Percentiles rank a stretch among this genome's conserved stretches.
phyloP scores from a whole-genome alignment of 2,888 invertebrate genomes.

The Scaptomyza flava region DNA sequence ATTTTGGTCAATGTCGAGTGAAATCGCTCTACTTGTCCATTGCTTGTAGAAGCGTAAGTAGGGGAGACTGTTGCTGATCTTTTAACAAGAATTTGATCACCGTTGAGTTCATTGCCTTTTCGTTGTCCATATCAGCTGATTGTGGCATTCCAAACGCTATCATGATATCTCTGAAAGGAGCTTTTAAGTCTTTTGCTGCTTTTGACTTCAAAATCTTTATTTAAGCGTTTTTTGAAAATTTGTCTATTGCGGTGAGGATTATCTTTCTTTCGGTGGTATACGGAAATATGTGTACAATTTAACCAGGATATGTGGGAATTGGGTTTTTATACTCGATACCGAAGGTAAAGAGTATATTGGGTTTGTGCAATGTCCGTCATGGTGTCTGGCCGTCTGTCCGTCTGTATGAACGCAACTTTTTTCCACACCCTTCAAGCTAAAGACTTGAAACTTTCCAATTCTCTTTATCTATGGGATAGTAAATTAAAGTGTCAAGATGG shows the following conservation, averaged over 20 bases:
- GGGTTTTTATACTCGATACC: neutral
- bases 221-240: constrained; percentile 2
- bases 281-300: too few relatives aligned
- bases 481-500: too few relatives aligned
- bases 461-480: too few relatives aligned
- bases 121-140: constrained; percentile 47
- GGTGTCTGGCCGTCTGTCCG: too few relatives aligned
- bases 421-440: too few relatives aligned
- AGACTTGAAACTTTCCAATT: too few relatives aligned
- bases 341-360: too few relatives aligned
- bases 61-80: constrained; percentile 25
- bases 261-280: constrained; percentile 23
- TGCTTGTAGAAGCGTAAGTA: neutral
- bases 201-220: constrained; percentile 5
- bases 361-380: too few relatives aligned
- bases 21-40: constrained; percentile 38
- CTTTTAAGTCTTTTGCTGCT: constrained; percentile 35
- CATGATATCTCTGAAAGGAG: too few relatives aligned
- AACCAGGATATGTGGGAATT: constrained; percentile 45
- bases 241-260: constrained; percentile 19
- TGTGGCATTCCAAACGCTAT: constrained; percentile 22
- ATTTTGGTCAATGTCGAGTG: constrained; percentile 52
- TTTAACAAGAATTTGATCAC: constrained; percentile 41
- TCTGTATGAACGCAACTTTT: too few relatives aligned
- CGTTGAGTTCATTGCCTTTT: constrained; percentile 42